Evolutionary conservation across 2,888 invertebrate species (phyloP), one percentile per base, ranked within the genome.

Genomic region (Oscheius onirici): DNA sequence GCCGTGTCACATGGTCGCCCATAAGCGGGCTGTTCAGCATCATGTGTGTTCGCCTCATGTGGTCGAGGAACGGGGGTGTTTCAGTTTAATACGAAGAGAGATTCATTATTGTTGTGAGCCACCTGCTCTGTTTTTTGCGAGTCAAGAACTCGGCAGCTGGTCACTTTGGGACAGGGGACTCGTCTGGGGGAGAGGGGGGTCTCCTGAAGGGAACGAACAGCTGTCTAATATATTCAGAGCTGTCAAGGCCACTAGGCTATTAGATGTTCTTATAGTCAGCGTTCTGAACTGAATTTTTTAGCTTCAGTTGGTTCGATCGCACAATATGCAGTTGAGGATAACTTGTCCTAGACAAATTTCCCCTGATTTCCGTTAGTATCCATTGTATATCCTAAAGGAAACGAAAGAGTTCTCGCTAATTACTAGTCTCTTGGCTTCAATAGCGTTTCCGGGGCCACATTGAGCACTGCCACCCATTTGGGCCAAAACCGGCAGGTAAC

Each of bases 391-490:
- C 34, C 34, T 34, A 34, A 8, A 34, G 34, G 8, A 8, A 34
- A 8, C 34, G 8, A 34, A 34, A 34, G 34, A 34, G 34, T 34
- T 8, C 8, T 34, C 34, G 34, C 34, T 34, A 8, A 34, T 8
- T 34, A 8, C 34, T 34, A 22, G 49, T 22, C 49, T 17, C 49
- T n/a, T n/a, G 49, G 49, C 15, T 49, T 49, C 49, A 49, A 49
- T 49, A 22, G 17, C 24, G 44, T 43, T 60, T 60, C 60, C 60
- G 60, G 40, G 1, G 60, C 60, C 60, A 43, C 41, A 60, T 60
- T 60, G 60, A 60, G 60, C 44, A 24, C 44, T 24, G 17, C 54
- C 54, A 26, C 34, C 34, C 22, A 26, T 55, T 22, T 55, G 26
- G 52, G 20, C 22, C 43, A 58, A 10, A 1, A n/a, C 13, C 41